These are phyloP conservation scores for Agelas oroides DNA, from an alignment of 37 sponge, comb jelly and placozoan species.

Conservation along the genomic window DNA sequence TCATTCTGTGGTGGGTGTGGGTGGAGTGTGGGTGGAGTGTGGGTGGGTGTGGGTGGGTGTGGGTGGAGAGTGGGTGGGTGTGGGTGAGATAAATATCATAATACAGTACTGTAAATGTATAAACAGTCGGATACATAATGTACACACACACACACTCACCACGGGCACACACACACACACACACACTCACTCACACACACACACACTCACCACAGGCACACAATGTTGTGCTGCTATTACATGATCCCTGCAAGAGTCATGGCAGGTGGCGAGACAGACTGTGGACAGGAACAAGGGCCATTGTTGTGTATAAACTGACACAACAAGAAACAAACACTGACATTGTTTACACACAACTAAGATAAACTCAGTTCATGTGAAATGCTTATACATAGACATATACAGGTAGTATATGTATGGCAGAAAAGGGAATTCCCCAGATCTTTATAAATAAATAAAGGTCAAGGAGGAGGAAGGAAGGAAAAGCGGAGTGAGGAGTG, in stretches of 20 bases:
- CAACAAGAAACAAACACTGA: no score
- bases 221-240: conserved; percentile 17
- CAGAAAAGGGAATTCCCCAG: no score
- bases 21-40: neutral
- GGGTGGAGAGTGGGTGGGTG: conserved; percentile 32
- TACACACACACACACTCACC: conserved; percentile 26
- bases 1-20: conserved; percentile 14
- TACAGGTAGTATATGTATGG: no score
- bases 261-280: conserved; percentile 41
- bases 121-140: neutral
- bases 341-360: no score
- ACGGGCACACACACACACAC: conserved; percentile 16
- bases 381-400: no score
- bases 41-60: conserved; percentile 8
- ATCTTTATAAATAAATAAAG: no score
- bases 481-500: no score
- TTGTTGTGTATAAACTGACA: no score
- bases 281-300: neutral
- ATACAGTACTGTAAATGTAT: neutral
- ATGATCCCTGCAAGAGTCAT: neutral
- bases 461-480: no score
- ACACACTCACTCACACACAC: conserved; percentile 6
- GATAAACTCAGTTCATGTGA: no score
- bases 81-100: conserved; percentile 22
- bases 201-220: conserved; percentile 17